A percentile compares a stretch with the other conserved stretches of the same genome.
Conservation (phyloP, 2,888 invertebrate genomes). For the Lampropteryx suffumata region DNA sequence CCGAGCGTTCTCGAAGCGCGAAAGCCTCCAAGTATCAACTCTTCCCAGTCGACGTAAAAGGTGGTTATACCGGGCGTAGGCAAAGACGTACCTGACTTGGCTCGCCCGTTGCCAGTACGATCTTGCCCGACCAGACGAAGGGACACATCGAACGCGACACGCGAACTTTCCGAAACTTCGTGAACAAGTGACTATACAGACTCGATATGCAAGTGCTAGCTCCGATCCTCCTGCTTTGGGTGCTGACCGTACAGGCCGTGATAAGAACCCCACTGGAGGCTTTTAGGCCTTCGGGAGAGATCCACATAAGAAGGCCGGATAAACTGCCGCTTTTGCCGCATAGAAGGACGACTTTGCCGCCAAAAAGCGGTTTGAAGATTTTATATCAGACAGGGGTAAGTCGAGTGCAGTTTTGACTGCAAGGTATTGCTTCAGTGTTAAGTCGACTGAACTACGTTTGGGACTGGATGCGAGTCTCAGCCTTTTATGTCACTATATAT, state of each 20-base stretch:
- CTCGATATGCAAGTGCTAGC: conserved; percentile 69
- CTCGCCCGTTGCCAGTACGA: conserved; percentile 71
- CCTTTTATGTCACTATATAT: too few relatives aligned
- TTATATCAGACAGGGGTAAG: conserved; percentile 90
- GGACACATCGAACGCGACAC: conserved; percentile 59
- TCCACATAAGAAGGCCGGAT: conserved; percentile 76
- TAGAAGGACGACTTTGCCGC: conserved; percentile 76
- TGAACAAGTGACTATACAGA: conserved; percentile 36
- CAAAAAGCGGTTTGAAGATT: conserved; percentile 82
- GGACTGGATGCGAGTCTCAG: too few relatives aligned
- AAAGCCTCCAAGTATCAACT: conserved; percentile 63
- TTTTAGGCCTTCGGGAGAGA: conserved; percentile 74
- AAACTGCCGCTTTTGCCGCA: conserved; percentile 70
- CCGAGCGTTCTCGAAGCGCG: conserved; percentile 1
- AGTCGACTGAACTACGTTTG: too few relatives aligned
- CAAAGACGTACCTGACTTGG: conserved; percentile 75
- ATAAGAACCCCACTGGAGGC: conserved; percentile 83
- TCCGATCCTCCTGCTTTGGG: conserved; percentile 63
- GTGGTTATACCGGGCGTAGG: conserved; percentile 80
- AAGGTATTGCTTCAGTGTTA: background rate
- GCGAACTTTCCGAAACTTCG: conserved; percentile 40
- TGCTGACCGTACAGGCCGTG: conserved; percentile 63
- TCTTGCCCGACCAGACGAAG: conserved; percentile 62
- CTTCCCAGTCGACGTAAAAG: conserved; percentile 52
- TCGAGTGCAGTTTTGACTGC: conserved; percentile 35